Evolutionary conservation across 2,113 vertebrate genomes (phyloP), one percentile per base, ranked within the genome.

Genomic region (Rhegmatorhina hoffmannsi): DNA sequence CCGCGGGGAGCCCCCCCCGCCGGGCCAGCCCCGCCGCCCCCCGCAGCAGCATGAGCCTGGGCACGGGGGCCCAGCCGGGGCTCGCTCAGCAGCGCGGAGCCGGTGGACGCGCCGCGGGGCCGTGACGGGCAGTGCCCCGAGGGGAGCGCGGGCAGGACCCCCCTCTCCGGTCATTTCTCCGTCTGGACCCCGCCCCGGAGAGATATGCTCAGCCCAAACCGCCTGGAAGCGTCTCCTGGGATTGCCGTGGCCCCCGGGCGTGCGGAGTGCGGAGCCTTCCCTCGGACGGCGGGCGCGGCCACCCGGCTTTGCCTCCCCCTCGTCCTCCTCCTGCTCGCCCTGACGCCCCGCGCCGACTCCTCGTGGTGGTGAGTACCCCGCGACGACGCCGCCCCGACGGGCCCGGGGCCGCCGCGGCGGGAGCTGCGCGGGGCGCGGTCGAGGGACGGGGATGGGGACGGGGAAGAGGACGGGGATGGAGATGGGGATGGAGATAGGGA

Each of bases 291-390:
- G 96, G 95, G 96, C 84, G 97, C 87, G 53, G 96, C 95, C 91
- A 98, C 98, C 56, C 97, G 98, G 96, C 98, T 98, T 96, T 99
- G 96, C 94, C 98, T 98, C 75, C 98, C 98, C 66, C 97, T 98
- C 95, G 91, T 98, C 92, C 89, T 99, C 91, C 97, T 99, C 78
- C 97, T 99, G 94, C 98, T 99, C 93, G 97, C 98, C 87, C 97
- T 99, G 84, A 99, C 99, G 78, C 99, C 99, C 90, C 98, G 98
- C 84, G 98, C 98, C 83, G 99, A 99, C 90, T 98, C 98, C 66
- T 99, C 99, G 68, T 99, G 99, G 99, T 99, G 99, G 99, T 99
- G 95, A 99, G 98, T 38, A 13, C 33, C 64, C 85, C 17, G 49
- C 67, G 8, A 26, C 44, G 76, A 17, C 38, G n/a, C 38, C 6